A percentile compares a stretch with the other conserved stretches of the same genome.
Evolutionary conservation across 1,140 invertebrate genomes (phyloP).

Genomic region (Ips nitidus): DNA sequence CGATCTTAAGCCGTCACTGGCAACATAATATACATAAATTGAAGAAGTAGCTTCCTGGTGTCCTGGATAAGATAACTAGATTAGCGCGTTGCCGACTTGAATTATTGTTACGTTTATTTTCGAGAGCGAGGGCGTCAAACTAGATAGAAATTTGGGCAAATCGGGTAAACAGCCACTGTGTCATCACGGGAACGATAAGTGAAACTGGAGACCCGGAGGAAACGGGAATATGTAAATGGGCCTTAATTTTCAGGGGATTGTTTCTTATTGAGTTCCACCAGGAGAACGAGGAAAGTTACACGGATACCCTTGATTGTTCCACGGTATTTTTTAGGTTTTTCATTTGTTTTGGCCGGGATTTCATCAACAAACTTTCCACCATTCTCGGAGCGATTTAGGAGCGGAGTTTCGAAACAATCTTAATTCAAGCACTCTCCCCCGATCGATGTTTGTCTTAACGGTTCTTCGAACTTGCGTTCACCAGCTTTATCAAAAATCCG

Average conservation of each 20-base stretch:
- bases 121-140: constrained; percentile 28
- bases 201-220: constrained; percentile 10
- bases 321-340: neutral
- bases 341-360: neutral
- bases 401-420: too few species aligned
- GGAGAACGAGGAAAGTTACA: constrained; percentile 8
- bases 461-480: too few species aligned
- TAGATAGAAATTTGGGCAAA: constrained; percentile 36
- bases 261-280: constrained; percentile 24
- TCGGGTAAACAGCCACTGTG: constrained; percentile 36
- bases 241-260: constrained; percentile 23
- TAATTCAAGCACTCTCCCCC: too few species aligned
- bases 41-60: constrained; percentile 19
- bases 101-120: constrained; percentile 36
- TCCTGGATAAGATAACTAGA: constrained; percentile 34
- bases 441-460: too few species aligned
- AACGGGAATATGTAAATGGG: constrained; percentile 27
- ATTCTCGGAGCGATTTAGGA: too few species aligned
- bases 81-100: constrained; percentile 29
- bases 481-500: too few species aligned
- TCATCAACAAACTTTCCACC: too few species aligned
- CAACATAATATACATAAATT: constrained; percentile 22
- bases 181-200: constrained; percentile 25
- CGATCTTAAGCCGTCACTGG: constrained; percentile 10
- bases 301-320: neutral